A percentile compares a stretch with the other conserved stretches of the same genome.
phyloP scores from a whole-genome alignment of 2,888 invertebrate genomes.

The Alsophila aescularia region DNA sequence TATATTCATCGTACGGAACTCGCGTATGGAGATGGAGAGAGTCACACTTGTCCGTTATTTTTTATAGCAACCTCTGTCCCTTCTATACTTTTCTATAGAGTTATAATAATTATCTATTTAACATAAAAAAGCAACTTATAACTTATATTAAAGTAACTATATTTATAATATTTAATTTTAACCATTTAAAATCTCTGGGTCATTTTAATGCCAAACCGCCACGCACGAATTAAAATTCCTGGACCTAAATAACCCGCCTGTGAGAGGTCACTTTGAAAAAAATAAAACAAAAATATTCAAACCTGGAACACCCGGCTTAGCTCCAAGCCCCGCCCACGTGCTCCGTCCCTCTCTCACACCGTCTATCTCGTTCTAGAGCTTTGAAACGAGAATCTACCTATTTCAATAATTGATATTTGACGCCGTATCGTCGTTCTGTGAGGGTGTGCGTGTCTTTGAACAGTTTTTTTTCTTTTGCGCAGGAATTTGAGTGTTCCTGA shows the following conservation, averaged over 20 bases:
- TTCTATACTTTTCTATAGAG: no score
- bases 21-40: no score
- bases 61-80: no score
- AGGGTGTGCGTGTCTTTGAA: constrained; percentile 60
- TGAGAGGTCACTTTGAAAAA: constrained; percentile 51
- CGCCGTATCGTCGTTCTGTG: constrained; percentile 56
- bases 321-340: constrained; percentile 59
- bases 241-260: constrained; percentile 46
- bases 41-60: no score
- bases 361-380: constrained; percentile 52
- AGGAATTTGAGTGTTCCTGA: constrained; percentile 19
- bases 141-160: no score
- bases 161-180: not conserved
- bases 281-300: constrained; percentile 38
- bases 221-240: not conserved
- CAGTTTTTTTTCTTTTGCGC: constrained; percentile 24
- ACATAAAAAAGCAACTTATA: no score
- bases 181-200: not conserved
- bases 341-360: constrained; percentile 46
- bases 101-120: no score
- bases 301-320: constrained; percentile 49
- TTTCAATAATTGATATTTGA: constrained; percentile 82
- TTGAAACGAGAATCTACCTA: constrained; percentile 66
- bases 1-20: no score
- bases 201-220: not conserved